Evolutionary conservation across 2,113 vertebrate species (phyloP), one percentile per base, ranked within the genome.

Genomic region (Pituophis catenifer): DNA sequence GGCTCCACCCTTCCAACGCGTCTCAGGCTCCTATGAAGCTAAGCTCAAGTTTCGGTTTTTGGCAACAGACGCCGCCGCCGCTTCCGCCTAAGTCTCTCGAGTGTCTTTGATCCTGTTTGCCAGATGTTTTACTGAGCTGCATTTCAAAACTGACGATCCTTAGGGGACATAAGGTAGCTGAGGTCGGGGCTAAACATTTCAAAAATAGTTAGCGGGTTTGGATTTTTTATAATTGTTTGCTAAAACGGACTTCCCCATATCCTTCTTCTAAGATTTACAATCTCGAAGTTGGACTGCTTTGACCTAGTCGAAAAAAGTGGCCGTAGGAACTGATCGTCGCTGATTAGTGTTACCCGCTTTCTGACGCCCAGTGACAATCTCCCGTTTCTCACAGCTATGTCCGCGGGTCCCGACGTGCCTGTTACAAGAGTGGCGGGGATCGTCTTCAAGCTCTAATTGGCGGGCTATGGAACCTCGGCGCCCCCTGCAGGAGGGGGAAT

Each of bases 401-500:
- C 29, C 54, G 19, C 54, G 21, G n/a, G n/a, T 33, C 29, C 50
- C 26, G 26, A 15, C 87, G 26, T 53, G 12, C 52, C 88, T 10
- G 88, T 55, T 19, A 33, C 26, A 21, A n/a, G 87, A 17, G 87
- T 38, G 11, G 52, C 23, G 26, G 0, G 11, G 21, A 62, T 50
- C n/a, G 75, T 0, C 0, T 19, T 3, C 89, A 17, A 23, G 17
- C 92, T 17, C 29, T 55, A 23, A 5, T 9, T 10, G 3, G 58
- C 57, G 8, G 89, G n/a, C 57, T 81, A 55, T 52, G 87, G 24
- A 33, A 85, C 88, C 15, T 1, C 19, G 59, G 90, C 93, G 53
- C 59, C 90, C 90, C 90, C 93, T 93, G 86, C 86, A 88, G 93
- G 52, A 15, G 90, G 93, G n/a, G 88, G 88, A 0, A 89, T 6